Evolutionary conservation across 1,140 invertebrate species (phyloP).

Genomic region (Cyphomyrmex costatus): DNA sequence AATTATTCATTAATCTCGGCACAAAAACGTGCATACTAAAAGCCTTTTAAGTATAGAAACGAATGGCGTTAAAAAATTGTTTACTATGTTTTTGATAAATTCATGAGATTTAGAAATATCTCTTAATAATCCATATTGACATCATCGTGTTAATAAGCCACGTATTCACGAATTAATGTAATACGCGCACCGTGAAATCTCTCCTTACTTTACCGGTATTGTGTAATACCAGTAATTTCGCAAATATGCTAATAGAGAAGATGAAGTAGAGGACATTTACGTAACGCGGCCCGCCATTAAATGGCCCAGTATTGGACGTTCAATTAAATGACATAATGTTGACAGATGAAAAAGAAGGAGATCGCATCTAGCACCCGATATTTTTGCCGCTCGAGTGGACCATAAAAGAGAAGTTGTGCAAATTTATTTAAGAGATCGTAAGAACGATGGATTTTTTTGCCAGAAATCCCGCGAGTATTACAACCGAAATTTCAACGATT

Average conservation of each 20-base stretch:
- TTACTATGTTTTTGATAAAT: conserved; percentile 10
- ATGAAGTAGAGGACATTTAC: conserved; percentile 2
- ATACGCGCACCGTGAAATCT: conserved; percentile 8
- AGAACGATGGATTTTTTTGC: not conserved
- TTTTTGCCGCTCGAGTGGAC: not conserved
- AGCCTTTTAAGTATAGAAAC: not conserved
- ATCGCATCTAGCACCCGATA: not conserved
- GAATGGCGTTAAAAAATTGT: not conserved
- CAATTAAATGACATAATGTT: conserved; percentile 8
- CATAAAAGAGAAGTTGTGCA: not conserved
- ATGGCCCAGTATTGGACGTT: not conserved
- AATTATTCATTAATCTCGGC: not conserved
- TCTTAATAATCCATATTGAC: conserved; percentile 1
- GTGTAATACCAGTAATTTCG: conserved; percentile 12
- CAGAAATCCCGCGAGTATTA: conserved; percentile 32
- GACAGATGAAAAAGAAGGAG: not conserved
- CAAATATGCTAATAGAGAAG: not conserved
- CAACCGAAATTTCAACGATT: conserved; percentile 48
- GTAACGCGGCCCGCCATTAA: not conserved
- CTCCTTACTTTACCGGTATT: not conserved
- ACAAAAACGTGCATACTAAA: not conserved
- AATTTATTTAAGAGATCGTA: conserved; percentile 24
- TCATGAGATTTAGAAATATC: conserved; percentile 15
- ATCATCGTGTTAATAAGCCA: not conserved
- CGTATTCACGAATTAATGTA: conserved; percentile 10